phyloP scores from a whole-genome alignment of 2,888 invertebrate genomes.

The Steinernema hermaphroditum region DNA sequence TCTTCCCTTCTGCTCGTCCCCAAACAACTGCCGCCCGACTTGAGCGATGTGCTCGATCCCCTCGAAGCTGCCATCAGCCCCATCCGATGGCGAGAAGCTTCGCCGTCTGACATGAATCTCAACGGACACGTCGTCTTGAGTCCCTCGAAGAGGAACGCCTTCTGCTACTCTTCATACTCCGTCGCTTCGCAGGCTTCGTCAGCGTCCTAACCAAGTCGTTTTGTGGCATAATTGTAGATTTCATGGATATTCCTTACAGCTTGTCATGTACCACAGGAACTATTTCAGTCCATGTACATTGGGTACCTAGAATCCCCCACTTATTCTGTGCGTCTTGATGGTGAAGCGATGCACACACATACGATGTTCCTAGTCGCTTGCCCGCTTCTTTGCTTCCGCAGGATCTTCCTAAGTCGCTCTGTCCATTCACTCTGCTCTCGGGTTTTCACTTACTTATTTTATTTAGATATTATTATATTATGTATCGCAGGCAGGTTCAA shows the following conservation, averaged over 20 bases:
- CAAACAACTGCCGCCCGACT: background rate
- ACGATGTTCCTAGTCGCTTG: too few relatives aligned
- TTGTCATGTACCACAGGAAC: background rate
- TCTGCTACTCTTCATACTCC: background rate
- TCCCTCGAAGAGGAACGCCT: constrained; percentile 7
- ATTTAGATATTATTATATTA: too few relatives aligned
- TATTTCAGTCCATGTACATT: constrained; percentile 8
- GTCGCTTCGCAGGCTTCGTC: background rate
- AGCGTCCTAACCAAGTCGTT: background rate
- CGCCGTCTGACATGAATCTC: background rate
- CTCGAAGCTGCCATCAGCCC: background rate
- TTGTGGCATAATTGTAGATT: too few relatives aligned
- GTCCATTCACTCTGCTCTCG: too few relatives aligned
- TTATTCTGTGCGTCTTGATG: too few relatives aligned
- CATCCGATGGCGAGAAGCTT: background rate
- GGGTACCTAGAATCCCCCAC: too few relatives aligned
- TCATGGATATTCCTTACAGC: background rate
- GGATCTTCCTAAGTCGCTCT: too few relatives aligned
- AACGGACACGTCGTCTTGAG: background rate
- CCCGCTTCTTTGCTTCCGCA: too few relatives aligned
- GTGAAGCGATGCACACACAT: too few relatives aligned
- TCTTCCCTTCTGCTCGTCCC: background rate
- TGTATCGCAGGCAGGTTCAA: too few relatives aligned
- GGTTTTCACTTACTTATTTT: too few relatives aligned
- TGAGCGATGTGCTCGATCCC: background rate